A percentile compares a stretch with the other conserved stretches of the same genome.
These are phyloP conservation scores for Odontamblyopus rebecca DNA, from an alignment of 2,797 vertebrate genomes.

Conservation along the genomic window DNA sequence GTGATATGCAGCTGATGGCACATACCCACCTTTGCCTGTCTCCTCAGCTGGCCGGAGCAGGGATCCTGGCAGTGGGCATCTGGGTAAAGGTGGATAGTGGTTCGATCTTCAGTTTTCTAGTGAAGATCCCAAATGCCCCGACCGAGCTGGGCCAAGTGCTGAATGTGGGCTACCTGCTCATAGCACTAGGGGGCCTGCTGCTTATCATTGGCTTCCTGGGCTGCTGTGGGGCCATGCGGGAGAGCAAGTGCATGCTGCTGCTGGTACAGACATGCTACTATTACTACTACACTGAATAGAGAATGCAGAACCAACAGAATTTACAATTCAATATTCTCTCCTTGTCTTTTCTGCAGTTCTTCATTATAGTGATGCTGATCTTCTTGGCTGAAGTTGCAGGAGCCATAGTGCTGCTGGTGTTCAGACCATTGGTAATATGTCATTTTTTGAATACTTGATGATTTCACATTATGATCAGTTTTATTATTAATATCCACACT, in stretches of 20 bases:
- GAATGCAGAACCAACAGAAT: neutral
- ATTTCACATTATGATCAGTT: neutral
- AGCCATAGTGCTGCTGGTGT: constrained; percentile 79
- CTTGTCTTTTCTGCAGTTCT: constrained; percentile 72
- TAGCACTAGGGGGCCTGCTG: constrained; percentile 74
- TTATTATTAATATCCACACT: neutral
- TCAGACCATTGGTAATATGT: constrained; percentile 77
- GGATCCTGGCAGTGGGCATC: constrained; percentile 79
- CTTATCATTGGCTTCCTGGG: constrained; percentile 82
- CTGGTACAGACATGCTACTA: constrained; percentile 63
- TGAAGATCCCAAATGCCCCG: constrained; percentile 44
- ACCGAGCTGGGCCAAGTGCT: constrained; percentile 70
- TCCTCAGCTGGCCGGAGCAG: constrained; percentile 75
- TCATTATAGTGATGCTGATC: constrained; percentile 78
- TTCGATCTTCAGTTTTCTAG: constrained; percentile 73
- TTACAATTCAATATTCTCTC: neutral
- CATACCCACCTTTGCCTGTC: neutral
- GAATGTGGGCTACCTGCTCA: constrained; percentile 82
- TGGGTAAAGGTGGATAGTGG: constrained; percentile 84
- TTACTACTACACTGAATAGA: neutral
- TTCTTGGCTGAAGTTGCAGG: constrained; percentile 82
- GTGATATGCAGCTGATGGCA: neutral
- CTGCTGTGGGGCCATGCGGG: constrained; percentile 78
- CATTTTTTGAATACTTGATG: neutral
- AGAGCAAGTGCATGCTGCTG: constrained; percentile 80